Percentiles rank a stretch among this genome's conserved stretches.
These are phyloP conservation scores for Eurystomus gularis DNA, from an alignment of 2,113 vertebrate genomes.

Conservation along the genomic window DNA sequence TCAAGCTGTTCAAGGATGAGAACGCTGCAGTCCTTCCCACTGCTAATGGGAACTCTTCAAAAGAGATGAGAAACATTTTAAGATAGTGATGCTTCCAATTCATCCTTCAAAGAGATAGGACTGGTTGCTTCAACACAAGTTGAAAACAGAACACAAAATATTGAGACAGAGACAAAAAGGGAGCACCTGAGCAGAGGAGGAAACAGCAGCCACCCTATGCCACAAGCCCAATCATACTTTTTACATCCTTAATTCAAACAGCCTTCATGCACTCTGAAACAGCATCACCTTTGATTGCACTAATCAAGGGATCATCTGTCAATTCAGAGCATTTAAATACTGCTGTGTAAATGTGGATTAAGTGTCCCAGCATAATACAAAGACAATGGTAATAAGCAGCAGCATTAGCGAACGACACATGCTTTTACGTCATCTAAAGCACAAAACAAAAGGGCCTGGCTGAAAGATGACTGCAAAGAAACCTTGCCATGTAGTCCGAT, in stretches of 20 bases:
- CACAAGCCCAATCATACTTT: background rate
- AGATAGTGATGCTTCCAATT: background rate
- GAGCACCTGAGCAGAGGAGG: background rate
- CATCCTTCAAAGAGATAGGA: background rate
- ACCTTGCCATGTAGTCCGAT: background rate
- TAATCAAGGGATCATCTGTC: constrained; percentile 15
- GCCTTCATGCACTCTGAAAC: background rate
- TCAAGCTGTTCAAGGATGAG: background rate
- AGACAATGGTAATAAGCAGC: background rate
- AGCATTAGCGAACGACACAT: background rate
- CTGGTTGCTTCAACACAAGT: background rate
- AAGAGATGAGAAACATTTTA: background rate
- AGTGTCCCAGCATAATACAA: constrained; percentile 36
- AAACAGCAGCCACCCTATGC: background rate
- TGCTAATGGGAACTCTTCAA: background rate
- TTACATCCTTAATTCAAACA: background rate
- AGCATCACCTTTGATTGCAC: constrained; percentile 4
- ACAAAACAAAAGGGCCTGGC: background rate
- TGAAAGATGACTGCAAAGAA: background rate
- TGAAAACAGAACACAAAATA: background rate
- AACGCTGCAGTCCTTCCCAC: background rate
- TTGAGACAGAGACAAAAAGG: background rate
- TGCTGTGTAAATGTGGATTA: constrained; percentile 44
- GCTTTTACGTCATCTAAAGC: background rate
- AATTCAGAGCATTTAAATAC: constrained; percentile 19